Evolutionary conservation across 2,797 vertebrate genomes (phyloP), one percentile per base, ranked within the genome.

Genomic region (Rhynchonycteris naso): DNA sequence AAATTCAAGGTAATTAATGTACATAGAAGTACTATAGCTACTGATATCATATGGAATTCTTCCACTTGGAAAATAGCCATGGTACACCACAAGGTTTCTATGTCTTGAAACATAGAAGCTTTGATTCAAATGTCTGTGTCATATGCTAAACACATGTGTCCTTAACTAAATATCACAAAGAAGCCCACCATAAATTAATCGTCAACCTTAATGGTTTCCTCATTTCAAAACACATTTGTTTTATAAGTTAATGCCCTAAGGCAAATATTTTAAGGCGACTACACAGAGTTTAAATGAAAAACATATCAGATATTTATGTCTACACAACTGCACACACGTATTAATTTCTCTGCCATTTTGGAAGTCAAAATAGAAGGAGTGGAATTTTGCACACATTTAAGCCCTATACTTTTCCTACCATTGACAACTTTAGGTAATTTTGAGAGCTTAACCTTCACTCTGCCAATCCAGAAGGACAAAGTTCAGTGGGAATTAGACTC

Each of bases 111-210:
- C 95, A 93, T 33, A 95, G 88, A 88, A 15, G 56, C 90, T 97
- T 97, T 97, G 95, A 97, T 92, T 97, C 71, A 76, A 93, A 94
- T 66, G 82, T 88, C 80, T 91, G 13, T 94, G 90, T 97, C 97
- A 96, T 96, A 80, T 96, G 97, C 75, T 96, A 88, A 96, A 93
- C 97, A 97, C 83, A 96, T 97, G 97, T 97, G 97, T 96, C 92
- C 95, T 94, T 92, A 95, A 76, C 93, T 92, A 97, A 96, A 85
- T 93, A 95, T 88, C 79, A 75, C 85, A 79, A 92, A 96, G 43
- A n/a, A 96, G 65, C 69, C 33, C 12, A 88, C 83, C 90, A 95
- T 96, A 97, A 96, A 97, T 96, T 97, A 92, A 96, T 96, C 61
- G 22, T 92, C 93, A 93, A 69, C 69, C 66, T 94, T 97, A 97